Base-by-base conservation (phyloP, 2,113 vertebrate genomes). In the Ptychochromis oligacanthus region DNA sequence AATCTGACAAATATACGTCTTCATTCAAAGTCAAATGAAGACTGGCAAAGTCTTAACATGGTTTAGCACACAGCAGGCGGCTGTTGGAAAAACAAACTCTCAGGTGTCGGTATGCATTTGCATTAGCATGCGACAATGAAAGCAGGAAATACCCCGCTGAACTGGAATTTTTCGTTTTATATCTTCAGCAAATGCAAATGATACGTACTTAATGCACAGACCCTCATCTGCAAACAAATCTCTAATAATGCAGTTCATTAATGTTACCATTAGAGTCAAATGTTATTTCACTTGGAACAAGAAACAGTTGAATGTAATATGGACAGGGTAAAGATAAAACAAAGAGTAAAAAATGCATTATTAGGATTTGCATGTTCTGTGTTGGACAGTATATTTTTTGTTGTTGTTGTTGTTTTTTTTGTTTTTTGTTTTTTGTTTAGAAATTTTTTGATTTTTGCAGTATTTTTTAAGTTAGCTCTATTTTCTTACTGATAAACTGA, bases 161-260 rank as follows among this genome's bases (percentile, higher is more conserved):
- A 72, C 46, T 31, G 67, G 2, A 34, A 72, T 72, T 72, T 72
- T 46, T 54, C 1, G 54, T 54, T 54, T 54, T 54, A 18, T 3
- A 43, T 13, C 46, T 72, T 72, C 6, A 34, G 26, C 26, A 34
- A 34, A 54, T 52, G 2, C 49, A 20, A 72, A 72, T 34, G 0
- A 72, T 31, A 54, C 34, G 54, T 14, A 34, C 18, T 72, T 72
- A 26, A 24, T 24, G 55, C 11, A 54, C 1, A 3, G 49, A 52
- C 17, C 49, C 18, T 54, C 18, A 57, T 60, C 28, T 55, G 36
- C 34, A 43, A 70, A 59, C 10, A 40, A 34, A 77, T 5, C 20
- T 64, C 58, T 81, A 72, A 85, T 87, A 78, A 81, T 52, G 24
- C 17, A 40, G 6, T 9, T 31, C 7, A 26, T 77, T 38, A 52